These are phyloP conservation scores for Gymnoscelis rufifasciata DNA, from an alignment of 2,888 invertebrate genomes.

Conservation along the genomic window DNA sequence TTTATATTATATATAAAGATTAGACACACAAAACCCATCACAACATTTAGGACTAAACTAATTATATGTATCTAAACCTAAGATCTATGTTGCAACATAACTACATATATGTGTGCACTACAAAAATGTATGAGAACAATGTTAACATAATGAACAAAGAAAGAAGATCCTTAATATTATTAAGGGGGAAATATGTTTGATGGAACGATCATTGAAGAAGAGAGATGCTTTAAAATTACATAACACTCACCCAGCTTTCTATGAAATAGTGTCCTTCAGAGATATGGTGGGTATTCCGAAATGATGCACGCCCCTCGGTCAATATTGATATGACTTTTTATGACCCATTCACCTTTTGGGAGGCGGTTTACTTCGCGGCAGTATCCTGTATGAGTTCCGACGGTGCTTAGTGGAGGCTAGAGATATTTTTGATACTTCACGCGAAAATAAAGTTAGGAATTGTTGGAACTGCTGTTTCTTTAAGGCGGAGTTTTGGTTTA, in stretches of 20 bases:
- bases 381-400: conserved; percentile 27
- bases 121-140: too few relatives aligned
- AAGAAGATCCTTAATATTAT: too few relatives aligned
- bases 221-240: background rate
- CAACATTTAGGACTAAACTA: too few relatives aligned
- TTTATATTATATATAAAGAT: too few relatives aligned
- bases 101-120: too few relatives aligned
- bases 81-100: too few relatives aligned
- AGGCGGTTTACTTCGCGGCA: conserved; percentile 19
- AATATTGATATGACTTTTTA: conserved; percentile 73
- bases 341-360: conserved; percentile 73
- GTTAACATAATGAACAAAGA: too few relatives aligned
- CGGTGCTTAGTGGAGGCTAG: conserved; percentile 18
- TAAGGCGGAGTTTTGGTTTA: background rate
- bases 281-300: conserved; percentile 61
- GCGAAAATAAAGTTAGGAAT: background rate
- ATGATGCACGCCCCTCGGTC: conserved; percentile 65
- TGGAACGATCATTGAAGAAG: too few relatives aligned
- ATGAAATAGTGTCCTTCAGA: conserved; percentile 34
- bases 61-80: too few relatives aligned
- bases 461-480: background rate
- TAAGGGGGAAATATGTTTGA: too few relatives aligned
- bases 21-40: too few relatives aligned
- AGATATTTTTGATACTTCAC: background rate
- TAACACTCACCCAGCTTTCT: background rate